Conservation (phyloP, 2,888 invertebrate species). For the Megamerina dolium region DNA sequence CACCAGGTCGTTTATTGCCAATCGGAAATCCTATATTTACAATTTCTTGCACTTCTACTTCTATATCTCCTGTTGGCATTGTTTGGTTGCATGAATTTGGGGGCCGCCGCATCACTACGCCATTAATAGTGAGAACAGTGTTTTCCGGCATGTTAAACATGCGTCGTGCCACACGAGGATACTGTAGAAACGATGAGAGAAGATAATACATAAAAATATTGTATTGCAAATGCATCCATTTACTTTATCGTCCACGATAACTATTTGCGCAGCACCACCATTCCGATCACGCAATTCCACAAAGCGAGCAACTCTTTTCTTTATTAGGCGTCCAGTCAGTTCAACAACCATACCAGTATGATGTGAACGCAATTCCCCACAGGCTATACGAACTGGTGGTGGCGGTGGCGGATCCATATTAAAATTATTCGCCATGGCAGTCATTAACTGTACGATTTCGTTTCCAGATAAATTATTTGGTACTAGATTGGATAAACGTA, state of each 20-base stretch:
- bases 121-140: slow-evolving; percentile 46
- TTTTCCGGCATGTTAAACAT: slow-evolving; percentile 49
- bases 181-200: slow-evolving; percentile 23
- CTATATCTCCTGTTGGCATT: slow-evolving; percentile 49
- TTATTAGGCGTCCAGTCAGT: slow-evolving; percentile 59
- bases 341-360: slow-evolving; percentile 55
- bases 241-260: slow-evolving; percentile 45
- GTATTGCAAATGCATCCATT: not conserved
- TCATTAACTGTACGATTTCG: slow-evolving; percentile 41
- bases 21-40: slow-evolving; percentile 35
- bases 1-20: slow-evolving; percentile 34
- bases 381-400: slow-evolving; percentile 48
- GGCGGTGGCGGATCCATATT: slow-evolving; percentile 46
- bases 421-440: slow-evolving; percentile 41
- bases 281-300: slow-evolving; percentile 58
- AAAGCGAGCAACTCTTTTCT: slow-evolving; percentile 55
- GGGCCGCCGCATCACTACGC: slow-evolving; percentile 44
- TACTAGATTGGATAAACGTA: too few species aligned
- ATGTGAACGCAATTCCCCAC: slow-evolving; percentile 55
- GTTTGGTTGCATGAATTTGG: slow-evolving; percentile 45
- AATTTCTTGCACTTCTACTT: slow-evolving; percentile 48
- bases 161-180: slow-evolving; percentile 45
- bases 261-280: slow-evolving; percentile 60
- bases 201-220: too few species aligned
- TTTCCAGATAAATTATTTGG: slow-evolving; percentile 23